These are phyloP conservation scores for Scolopax rusticola DNA, from an alignment of 2,797 vertebrate species.

Conservation along the genomic window DNA sequence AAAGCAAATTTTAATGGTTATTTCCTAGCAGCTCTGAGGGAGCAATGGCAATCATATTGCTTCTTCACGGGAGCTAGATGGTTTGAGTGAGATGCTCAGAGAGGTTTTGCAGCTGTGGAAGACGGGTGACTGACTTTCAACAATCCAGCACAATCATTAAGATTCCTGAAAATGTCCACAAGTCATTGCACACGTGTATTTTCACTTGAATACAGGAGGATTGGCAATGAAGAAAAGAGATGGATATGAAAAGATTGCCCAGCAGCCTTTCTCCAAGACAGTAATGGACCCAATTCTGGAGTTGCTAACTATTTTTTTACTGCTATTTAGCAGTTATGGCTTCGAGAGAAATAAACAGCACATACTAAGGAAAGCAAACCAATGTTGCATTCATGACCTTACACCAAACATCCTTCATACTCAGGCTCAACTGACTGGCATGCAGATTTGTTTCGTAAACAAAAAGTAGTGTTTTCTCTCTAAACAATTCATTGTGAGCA, in stretches of 20 bases:
- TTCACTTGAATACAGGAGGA: constrained; percentile 16
- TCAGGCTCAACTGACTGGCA: constrained; percentile 33
- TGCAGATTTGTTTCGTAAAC: constrained; percentile 74
- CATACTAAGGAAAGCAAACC: constrained; percentile 19
- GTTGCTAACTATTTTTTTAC: neutral
- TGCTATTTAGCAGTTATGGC: neutral
- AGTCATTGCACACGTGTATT: constrained; percentile 5
- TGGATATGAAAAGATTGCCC: neutral
- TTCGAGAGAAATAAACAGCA: constrained; percentile 43
- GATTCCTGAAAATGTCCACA: constrained; percentile 32
- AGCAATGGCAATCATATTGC: neutral
- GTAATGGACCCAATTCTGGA: neutral
- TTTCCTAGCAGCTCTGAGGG: constrained; percentile 4
- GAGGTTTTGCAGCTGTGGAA: constrained; percentile 6
- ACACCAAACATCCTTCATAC: constrained; percentile 34
- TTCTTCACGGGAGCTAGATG: neutral
- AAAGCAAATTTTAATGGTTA: constrained; percentile 39
- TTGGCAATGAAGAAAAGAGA: neutral
- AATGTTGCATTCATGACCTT: constrained; percentile 32
- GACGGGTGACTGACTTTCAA: constrained; percentile 32
- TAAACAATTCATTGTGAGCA: constrained; percentile 73
- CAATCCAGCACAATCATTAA: neutral
- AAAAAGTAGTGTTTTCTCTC: constrained; percentile 75
- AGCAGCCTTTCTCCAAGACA: neutral
- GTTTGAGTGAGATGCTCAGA: constrained; percentile 14